phyloP scores from a whole-genome alignment of 2,797 vertebrate species.

The Pangasius krempfi region DNA sequence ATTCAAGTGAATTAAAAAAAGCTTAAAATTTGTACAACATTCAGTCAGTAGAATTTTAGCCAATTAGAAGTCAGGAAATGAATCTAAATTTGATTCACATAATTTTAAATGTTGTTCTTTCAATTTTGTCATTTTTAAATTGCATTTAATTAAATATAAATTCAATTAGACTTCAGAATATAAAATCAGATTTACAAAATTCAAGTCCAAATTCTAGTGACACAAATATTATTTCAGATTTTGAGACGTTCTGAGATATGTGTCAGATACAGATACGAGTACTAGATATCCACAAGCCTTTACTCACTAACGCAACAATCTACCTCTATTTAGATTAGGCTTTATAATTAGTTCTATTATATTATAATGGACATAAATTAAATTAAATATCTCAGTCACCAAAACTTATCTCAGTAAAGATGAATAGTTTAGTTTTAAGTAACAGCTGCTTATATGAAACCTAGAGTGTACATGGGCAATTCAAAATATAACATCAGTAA shows the following conservation, averaged over 20 bases:
- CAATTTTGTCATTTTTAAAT: no score
- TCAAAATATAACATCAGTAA: background rate
- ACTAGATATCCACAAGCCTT: background rate
- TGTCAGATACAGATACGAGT: background rate
- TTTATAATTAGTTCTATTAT: slow-evolving; percentile 5
- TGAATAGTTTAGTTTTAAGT: background rate
- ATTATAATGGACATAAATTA: background rate
- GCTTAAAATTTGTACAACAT: background rate
- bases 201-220: background rate
- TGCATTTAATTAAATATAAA: background rate
- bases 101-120: background rate
- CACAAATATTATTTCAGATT: background rate
- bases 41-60: background rate
- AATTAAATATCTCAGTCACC: background rate
- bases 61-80: background rate
- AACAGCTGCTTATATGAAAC: background rate
- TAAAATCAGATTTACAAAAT: background rate
- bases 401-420: background rate
- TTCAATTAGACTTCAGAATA: background rate
- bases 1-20: background rate
- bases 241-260: background rate
- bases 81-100: background rate
- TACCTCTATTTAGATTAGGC: background rate
- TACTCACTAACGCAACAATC: background rate
- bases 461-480: background rate